Evolutionary conservation across 2,113 vertebrate genomes (phyloP).

Genomic region (Tragulus kanchil): DNA sequence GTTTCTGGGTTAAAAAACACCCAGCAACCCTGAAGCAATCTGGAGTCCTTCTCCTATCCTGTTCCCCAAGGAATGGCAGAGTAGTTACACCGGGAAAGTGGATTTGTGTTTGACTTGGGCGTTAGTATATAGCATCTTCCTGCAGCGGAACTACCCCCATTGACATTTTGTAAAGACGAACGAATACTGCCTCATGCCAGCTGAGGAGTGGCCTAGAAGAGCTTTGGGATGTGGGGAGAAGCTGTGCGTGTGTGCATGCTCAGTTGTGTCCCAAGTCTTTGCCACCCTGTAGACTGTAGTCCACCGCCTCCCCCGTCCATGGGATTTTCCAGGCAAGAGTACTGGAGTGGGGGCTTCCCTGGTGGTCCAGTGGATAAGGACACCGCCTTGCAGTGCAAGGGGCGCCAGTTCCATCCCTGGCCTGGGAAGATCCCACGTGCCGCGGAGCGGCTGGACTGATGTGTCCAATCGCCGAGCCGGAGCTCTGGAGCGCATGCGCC

Average conservation of each 20-base stretch:
- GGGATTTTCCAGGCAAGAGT: neutral
- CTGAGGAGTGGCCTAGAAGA: neutral
- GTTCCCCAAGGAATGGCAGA: neutral
- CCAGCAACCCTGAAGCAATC: neutral
- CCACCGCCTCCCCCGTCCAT: neutral
- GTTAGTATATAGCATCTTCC: conserved; percentile 1
- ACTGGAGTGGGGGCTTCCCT: too few relatives aligned
- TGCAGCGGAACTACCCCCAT: neutral
- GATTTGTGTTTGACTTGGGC: neutral
- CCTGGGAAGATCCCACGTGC: too few relatives aligned
- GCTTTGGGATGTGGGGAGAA: neutral
- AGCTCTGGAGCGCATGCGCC: too few relatives aligned
- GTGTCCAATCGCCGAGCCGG: too few relatives aligned
- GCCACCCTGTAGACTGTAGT: neutral
- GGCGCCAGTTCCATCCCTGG: too few relatives aligned
- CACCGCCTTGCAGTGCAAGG: too few relatives aligned
- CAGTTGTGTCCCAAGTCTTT: neutral
- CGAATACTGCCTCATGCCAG: neutral
- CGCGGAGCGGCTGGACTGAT: too few relatives aligned
- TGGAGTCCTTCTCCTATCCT: neutral
- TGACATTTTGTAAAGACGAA: conserved; percentile 1
- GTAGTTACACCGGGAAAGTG: neutral
- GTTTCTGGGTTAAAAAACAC: conserved; percentile 44
- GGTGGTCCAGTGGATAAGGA: too few relatives aligned
- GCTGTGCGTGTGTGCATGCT: neutral